phyloP scores from a whole-genome alignment of 2,113 vertebrate species.

The Burhinus oedicnemus region DNA sequence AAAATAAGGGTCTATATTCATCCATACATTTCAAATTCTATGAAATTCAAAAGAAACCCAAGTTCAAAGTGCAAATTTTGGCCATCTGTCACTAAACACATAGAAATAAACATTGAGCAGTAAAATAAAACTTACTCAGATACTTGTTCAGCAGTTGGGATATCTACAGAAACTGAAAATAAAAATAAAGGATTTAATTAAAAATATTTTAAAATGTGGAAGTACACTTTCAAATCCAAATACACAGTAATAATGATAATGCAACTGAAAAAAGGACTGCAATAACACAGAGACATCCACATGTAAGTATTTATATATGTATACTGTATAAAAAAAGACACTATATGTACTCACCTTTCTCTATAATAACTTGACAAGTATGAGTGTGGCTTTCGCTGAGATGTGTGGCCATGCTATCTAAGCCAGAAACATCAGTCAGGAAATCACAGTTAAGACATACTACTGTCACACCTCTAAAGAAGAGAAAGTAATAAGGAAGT shows the following conservation, averaged over 20 bases:
- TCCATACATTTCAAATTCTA: not conserved
- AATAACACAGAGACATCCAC: not conserved
- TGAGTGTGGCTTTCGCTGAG: conserved; percentile 85
- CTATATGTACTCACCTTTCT: conserved; percentile 80
- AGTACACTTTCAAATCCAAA: not conserved
- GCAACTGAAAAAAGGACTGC: not conserved
- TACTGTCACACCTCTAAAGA: conserved; percentile 83
- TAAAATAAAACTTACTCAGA: conserved; percentile 80
- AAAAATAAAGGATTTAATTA: conserved; percentile 69
- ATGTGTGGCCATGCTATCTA: conserved; percentile 92
- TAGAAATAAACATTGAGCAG: not conserved
- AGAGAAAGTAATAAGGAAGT: not conserved
- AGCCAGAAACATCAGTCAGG: conserved; percentile 80
- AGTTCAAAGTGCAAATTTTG: not conserved
- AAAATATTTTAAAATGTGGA: not conserved
- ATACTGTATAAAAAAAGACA: not conserved
- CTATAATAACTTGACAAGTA: conserved; percentile 86
- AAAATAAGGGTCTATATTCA: not conserved
- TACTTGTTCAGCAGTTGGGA: conserved; percentile 72
- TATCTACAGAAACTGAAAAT: conserved; percentile 79
- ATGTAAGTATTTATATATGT: not conserved
- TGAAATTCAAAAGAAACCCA: not conserved
- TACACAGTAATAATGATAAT: not conserved
- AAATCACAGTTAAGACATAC: conserved; percentile 94
- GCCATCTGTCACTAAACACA: not conserved